Percentiles rank a stretch among this genome's conserved stretches.
These are phyloP conservation scores for Heliconius aoede DNA, from an alignment of 2,888 invertebrate species.

Conservation along the genomic window DNA sequence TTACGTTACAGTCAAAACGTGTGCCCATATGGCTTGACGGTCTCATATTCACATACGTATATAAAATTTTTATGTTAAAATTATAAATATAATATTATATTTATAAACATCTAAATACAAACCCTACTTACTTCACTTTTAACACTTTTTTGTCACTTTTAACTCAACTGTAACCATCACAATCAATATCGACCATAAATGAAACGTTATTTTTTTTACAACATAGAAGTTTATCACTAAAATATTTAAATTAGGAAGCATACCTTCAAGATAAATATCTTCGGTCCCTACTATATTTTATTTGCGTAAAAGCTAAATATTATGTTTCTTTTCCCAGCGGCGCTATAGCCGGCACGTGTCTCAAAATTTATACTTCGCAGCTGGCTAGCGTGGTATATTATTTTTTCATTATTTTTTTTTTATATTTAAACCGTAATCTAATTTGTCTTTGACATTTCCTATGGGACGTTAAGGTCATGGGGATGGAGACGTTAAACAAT, in stretches of 20 bases:
- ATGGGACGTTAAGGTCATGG: constrained; percentile 38
- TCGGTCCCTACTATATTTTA: constrained; percentile 26
- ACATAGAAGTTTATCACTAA: background rate
- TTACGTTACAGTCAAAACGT: too few relatives aligned
- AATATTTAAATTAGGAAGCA: constrained; percentile 5
- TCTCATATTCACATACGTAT: too few relatives aligned
- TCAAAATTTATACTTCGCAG: constrained; percentile 49
- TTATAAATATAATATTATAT: too few relatives aligned
- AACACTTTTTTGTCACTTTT: too few relatives aligned
- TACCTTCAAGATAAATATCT: constrained; percentile 23
- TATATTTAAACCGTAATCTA: constrained; percentile 45
- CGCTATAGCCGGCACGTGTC: constrained; percentile 50
- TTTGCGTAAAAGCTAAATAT: constrained; percentile 38
- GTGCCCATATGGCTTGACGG: too few relatives aligned
- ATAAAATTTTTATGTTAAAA: too few relatives aligned
- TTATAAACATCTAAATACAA: too few relatives aligned
- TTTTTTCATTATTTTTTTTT: constrained; percentile 54
- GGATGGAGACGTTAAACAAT: constrained; percentile 25
- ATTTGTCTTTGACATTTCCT: constrained; percentile 46
- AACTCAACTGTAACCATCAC: too few relatives aligned
- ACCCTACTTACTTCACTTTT: too few relatives aligned
- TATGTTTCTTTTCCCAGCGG: constrained; percentile 46
- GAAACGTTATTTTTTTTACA: background rate
- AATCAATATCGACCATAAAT: background rate
- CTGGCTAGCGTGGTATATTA: constrained; percentile 51